Evolutionary conservation across 2,113 vertebrate species (phyloP), one percentile per base, ranked within the genome.

Genomic region (Stomatorhinus ivindoensis): DNA sequence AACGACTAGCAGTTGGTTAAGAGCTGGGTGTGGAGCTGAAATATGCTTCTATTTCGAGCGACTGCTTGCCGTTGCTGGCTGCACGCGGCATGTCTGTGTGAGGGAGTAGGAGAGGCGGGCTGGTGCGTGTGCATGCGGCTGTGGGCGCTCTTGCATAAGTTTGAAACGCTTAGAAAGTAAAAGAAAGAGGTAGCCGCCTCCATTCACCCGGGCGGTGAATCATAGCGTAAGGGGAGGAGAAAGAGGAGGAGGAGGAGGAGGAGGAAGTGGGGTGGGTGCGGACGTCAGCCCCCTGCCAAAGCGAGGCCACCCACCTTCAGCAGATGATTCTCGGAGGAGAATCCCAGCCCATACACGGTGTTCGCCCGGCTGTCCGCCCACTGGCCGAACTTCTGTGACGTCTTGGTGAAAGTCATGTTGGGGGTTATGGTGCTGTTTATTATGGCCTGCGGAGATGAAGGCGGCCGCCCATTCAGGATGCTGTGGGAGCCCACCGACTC

Each of bases 331-430:
- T 99, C 98, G 0, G 97, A 99, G n/a, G 98, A 98, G 96, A 99
- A 99, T 94, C 98, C 98, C 89, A 99, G 96, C 86, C 98, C 98
- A 92, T 99, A 99, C 88, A 99, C 98, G 4, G 98, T 99, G 94
- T 99, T 99, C 0, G 98, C 98, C 89, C 98, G 97, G 94, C 98
- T 99, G 95, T 99, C 98, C 42, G 98, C 98, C 98, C 98, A 99
- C 55, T 99, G 98, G 91, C 98, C 98, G 91, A 99, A 99, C 95
- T 99, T 99, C 95, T 99, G 98, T 35, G 98, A 99, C 87, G 98
- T 99, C 95, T 99, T 99, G 91, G 98, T 99, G 96, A 99, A 99
- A 83, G 97, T 98, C 98, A 99, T 99, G 95, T 99, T 99, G 94
- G 98, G 98, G 85, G 97, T 99, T 96, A 99, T 99, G 93, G 98